phyloP scores from a whole-genome alignment of 1,140 invertebrate genomes.

The Polypedilum pembai region DNA sequence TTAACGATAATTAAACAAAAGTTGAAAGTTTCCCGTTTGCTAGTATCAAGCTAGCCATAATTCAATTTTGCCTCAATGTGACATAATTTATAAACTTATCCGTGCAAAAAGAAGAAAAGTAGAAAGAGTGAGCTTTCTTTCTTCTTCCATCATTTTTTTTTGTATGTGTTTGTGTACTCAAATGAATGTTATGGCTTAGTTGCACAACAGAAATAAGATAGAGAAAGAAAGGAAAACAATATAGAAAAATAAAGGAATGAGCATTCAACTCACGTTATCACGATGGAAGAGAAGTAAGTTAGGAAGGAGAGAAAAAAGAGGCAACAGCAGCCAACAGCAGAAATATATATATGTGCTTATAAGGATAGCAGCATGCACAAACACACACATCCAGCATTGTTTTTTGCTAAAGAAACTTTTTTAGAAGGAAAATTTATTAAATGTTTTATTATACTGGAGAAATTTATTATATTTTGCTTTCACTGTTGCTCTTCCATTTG shows the following conservation, averaged over 20 bases:
- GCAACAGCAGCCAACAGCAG: background rate
- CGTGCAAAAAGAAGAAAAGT: background rate
- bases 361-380: background rate
- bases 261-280: constrained; percentile 25
- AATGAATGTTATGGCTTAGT: constrained; percentile 18
- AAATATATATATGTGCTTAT: background rate
- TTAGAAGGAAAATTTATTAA: background rate
- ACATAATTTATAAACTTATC: constrained; percentile 20
- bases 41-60: constrained; percentile 1
- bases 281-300: constrained; percentile 16
- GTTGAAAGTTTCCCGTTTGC: background rate
- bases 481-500: background rate
- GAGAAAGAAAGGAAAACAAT: background rate
- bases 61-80: background rate
- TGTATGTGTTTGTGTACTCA: background rate
- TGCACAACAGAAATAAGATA: constrained; percentile 9
- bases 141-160: no score
- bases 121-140: no score
- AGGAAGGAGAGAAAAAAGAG: background rate
- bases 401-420: no score
- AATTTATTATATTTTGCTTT: background rate
- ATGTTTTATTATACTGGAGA: background rate
- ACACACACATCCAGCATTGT: background rate
- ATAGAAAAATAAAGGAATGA: constrained; percentile 7
- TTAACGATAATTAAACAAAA: constrained; percentile 9